These are phyloP conservation scores for Peucedramus taeniatus DNA, from an alignment of 2,113 vertebrate genomes.

Conservation along the genomic window DNA sequence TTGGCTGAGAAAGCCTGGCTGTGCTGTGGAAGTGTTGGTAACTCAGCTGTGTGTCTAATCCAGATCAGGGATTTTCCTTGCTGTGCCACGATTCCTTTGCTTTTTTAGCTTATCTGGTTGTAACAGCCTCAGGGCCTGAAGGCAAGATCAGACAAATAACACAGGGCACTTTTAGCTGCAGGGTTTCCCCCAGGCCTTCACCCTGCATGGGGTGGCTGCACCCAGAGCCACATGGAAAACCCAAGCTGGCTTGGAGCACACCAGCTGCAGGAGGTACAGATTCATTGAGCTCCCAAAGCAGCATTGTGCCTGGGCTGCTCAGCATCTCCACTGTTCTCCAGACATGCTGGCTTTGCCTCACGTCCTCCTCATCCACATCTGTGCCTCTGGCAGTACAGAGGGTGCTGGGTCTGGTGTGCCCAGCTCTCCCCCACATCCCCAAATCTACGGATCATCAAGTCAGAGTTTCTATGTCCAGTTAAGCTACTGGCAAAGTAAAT, in stretches of 20 bases:
- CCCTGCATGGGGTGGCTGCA: neutral
- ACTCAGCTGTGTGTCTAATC: neutral
- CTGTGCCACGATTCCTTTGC: neutral
- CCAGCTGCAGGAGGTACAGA: neutral
- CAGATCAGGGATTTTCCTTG: neutral
- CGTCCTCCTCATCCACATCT: rapidly evolving
- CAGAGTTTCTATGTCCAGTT: neutral
- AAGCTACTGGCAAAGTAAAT: neutral
- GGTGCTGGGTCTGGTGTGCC: neutral
- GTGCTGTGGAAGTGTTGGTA: neutral
- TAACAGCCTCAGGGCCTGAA: neutral
- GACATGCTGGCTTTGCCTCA: neutral
- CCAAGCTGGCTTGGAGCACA: neutral
- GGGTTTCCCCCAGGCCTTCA: neutral
- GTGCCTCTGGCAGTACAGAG: neutral
- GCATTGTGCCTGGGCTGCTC: neutral
- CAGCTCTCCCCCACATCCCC: neutral
- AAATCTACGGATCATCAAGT: neutral
- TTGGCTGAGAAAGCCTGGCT: neutral
- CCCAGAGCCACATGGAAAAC: neutral
- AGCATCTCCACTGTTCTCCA: neutral
- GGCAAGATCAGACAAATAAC: neutral
- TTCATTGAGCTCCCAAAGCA: neutral
- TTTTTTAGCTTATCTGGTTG: neutral
- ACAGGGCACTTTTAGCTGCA: neutral